phyloP scores from a whole-genome alignment of 2,888 invertebrate genomes.

The Diachrysia chrysitis region DNA sequence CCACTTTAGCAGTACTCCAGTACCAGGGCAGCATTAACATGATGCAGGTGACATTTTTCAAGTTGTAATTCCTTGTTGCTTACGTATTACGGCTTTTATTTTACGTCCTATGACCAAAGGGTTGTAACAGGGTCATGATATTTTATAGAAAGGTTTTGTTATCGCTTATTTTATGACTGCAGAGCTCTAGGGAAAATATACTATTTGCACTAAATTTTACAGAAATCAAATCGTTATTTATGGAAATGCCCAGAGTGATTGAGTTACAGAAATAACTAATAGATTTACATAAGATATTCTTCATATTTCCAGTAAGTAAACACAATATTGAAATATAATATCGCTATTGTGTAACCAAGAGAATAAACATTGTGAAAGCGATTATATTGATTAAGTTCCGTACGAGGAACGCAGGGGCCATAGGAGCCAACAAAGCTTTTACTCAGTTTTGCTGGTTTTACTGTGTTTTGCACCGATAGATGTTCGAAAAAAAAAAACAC shows the following conservation, averaged over 20 bases:
- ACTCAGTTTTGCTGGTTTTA: slow-evolving; percentile 49
- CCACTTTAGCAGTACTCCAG: slow-evolving; percentile 52
- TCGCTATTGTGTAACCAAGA: slow-evolving; percentile 32
- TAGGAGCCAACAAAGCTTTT: slow-evolving; percentile 52
- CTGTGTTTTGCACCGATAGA: slow-evolving; percentile 47
- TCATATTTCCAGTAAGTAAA: slow-evolving; percentile 14
- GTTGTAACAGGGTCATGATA: slow-evolving; percentile 26
- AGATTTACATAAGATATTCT: slow-evolving; percentile 20
- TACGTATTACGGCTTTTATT: slow-evolving; percentile 23
- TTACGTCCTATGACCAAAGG: slow-evolving; percentile 22
- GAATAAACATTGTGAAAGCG: slow-evolving; percentile 48
- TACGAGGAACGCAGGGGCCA: slow-evolving; percentile 32
- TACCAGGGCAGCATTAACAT: slow-evolving; percentile 58
- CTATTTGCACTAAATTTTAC: slow-evolving; percentile 27
- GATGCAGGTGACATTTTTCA: slow-evolving; percentile 59
- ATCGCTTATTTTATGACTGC: slow-evolving; percentile 33
- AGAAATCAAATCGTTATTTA: slow-evolving; percentile 22
- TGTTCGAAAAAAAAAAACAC: slow-evolving; percentile 47
- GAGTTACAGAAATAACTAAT: slow-evolving; percentile 9
- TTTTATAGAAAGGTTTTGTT: slow-evolving; percentile 35
- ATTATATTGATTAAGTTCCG: slow-evolving; percentile 50
- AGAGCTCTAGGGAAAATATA: slow-evolving; percentile 20
- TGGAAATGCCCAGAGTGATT: slow-evolving; percentile 14
- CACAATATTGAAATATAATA: slow-evolving; percentile 36
- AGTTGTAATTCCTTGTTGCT: slow-evolving; percentile 46